Evolutionary conservation across 1,140 invertebrate species (phyloP).

Genomic region (Zaprionus inermis): DNA sequence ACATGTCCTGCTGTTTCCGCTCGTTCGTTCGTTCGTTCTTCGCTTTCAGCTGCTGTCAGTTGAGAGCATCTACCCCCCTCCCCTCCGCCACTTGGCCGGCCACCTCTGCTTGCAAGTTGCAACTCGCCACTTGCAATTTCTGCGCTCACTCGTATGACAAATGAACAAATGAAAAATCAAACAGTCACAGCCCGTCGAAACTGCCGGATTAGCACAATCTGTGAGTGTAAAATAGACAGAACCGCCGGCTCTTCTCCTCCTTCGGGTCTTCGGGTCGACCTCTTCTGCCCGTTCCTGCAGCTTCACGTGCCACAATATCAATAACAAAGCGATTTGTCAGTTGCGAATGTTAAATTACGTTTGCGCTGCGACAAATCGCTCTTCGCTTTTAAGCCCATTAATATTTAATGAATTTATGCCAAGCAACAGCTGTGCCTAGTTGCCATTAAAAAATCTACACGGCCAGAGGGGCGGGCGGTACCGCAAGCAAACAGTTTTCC

Average conservation of each 20-base stretch:
- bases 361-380: conserved; percentile 57
- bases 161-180: conserved; percentile 71
- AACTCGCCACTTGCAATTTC: conserved; percentile 34
- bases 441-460: conserved; percentile 19
- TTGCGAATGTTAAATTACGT: conserved; percentile 37
- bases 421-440: conserved; percentile 55
- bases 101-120: not conserved
- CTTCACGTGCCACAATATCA: conserved; percentile 22
- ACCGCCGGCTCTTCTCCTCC: not conserved
- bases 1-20: conserved; percentile 23
- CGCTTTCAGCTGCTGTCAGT: conserved; percentile 43
- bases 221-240: not conserved
- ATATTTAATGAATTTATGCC: conserved; percentile 70
- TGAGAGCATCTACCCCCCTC: not conserved
- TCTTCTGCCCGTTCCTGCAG: not conserved
- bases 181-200: conserved; percentile 33
- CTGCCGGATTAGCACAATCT: conserved; percentile 35
- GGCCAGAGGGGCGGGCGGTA: conserved; percentile 12
- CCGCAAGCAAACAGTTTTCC: conserved; percentile 42
- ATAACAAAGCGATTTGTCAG: conserved; percentile 59
- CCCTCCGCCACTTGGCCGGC: not conserved
- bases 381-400: conserved; percentile 68
- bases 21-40: conserved; percentile 17
- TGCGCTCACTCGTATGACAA: conserved; percentile 55
- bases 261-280: too few species aligned